Base-by-base conservation (phyloP, 2,797 vertebrate species). In the Clamator glandarius region DNA sequence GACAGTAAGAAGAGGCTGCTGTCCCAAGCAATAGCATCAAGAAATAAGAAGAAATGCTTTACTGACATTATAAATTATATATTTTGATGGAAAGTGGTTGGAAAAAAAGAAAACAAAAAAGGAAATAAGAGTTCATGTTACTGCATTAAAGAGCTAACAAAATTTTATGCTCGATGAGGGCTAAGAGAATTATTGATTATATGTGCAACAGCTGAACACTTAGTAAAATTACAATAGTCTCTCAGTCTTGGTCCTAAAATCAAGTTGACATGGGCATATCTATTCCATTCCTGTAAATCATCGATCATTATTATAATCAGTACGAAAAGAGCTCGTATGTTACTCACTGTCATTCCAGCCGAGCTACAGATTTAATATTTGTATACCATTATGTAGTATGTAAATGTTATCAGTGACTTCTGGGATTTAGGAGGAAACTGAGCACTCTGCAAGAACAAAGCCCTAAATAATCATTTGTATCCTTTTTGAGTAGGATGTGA, bases 141-240 rank as follows among this genome's bases (percentile, higher is more conserved):
- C 36, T 51, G 66, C 41, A 92, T 70, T 87, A 80, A 92, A 92
- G 21, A 81, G 25, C 50, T 88, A 81, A 68, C 35, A 76, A 57
- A 90, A 58, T 62, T 42, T 61, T 85, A 58, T 50, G 36, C 36
- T 78, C 31, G 73, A 23, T 75, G 69, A 89, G 48, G 62, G 87
- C 58, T 50, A 69, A n/a, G 15, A 35, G 35, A 87, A 35, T 46
- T 82, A 82, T 59, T 75, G 72, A 85, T 93, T 92, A 81, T 62
- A 63, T 15, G 18, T 61, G 73, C 57, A 89, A 69, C 66, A 90
- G 42, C 23, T 42, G 77, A 91, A 84, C 19, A 7, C 3, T 85
- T 89, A 91, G 77, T 86, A 84, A 87, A 90, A 91, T 69, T 87
- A 66, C 35, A 67, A 85, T 63, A 33, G 6, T 73, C 36, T 82